Conservation (phyloP, 2,113 vertebrate species). For the Lanius ludovicianus region DNA sequence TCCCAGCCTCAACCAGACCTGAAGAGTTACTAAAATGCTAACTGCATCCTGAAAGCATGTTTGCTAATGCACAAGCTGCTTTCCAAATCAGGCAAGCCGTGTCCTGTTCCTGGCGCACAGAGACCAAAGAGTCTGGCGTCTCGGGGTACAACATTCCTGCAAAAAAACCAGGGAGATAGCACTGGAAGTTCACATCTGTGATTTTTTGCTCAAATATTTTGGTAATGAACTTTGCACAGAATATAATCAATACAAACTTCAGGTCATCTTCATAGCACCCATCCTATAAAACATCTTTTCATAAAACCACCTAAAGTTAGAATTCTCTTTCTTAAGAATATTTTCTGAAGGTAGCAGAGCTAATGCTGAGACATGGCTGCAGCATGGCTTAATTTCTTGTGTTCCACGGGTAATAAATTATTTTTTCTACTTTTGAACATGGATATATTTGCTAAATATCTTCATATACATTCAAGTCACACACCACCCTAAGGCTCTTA, state of each 20-base stretch:
- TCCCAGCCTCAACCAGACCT: background rate
- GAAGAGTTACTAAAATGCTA: background rate
- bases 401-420: background rate
- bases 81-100: background rate
- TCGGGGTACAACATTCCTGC: background rate
- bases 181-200: background rate
- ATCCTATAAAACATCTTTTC: background rate
- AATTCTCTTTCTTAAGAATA: background rate
- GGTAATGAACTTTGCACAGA: background rate
- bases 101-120: background rate
- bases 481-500: background rate
- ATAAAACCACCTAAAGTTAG: background rate
- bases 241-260: background rate
- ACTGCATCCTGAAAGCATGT: background rate
- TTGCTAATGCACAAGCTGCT: background rate
- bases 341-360: background rate
- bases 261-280: background rate
- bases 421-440: background rate
- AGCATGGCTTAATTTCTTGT: background rate
- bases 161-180: background rate
- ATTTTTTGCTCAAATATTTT: background rate
- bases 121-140: background rate
- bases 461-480: conserved; percentile 5
- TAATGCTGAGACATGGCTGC: background rate
- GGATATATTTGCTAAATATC: background rate